These are phyloP conservation scores for Natator depressus DNA, from an alignment of 2,113 vertebrate genomes.

Conservation along the genomic window DNA sequence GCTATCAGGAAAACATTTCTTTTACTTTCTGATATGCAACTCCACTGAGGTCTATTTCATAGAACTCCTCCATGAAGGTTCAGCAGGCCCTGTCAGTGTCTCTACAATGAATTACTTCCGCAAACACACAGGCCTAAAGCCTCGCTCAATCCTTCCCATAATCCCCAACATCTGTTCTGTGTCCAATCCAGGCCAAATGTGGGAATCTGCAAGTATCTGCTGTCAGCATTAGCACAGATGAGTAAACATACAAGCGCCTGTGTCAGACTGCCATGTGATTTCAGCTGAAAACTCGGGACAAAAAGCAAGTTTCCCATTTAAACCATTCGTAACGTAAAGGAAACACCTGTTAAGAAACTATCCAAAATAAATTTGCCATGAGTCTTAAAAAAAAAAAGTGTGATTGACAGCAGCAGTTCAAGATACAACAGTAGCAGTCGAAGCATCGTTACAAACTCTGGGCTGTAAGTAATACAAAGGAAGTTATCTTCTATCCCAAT, in stretches of 20 bases:
- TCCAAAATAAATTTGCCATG: slow-evolving; percentile 60
- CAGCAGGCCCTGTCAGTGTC: background rate
- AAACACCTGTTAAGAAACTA: slow-evolving; percentile 78
- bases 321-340: slow-evolving; percentile 42
- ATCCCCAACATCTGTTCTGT: slow-evolving; percentile 79
- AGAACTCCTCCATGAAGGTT: background rate
- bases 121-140: background rate
- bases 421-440: slow-evolving; percentile 50
- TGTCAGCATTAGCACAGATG: slow-evolving; percentile 74
- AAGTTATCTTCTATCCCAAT: slow-evolving; percentile 22
- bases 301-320: slow-evolving; percentile 35
- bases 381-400: background rate
- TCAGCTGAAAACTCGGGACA: slow-evolving; percentile 66
- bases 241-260: slow-evolving; percentile 52
- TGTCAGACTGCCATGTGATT: slow-evolving; percentile 43
- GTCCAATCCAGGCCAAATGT: slow-evolving; percentile 40
- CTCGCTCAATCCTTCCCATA: slow-evolving; percentile 58
- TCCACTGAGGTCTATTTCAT: slow-evolving; percentile 1
- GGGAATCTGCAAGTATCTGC: slow-evolving; percentile 58
- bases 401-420: slow-evolving; percentile 46
- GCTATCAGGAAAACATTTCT: slow-evolving; percentile 46
- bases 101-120: slow-evolving; percentile 76
- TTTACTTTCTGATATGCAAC: slow-evolving; percentile 31
- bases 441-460: slow-evolving; percentile 12
- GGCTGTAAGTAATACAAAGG: slow-evolving; percentile 56